Base-by-base conservation (phyloP, 2,797 vertebrate species). In the Poeciliopsis infans region DNA sequence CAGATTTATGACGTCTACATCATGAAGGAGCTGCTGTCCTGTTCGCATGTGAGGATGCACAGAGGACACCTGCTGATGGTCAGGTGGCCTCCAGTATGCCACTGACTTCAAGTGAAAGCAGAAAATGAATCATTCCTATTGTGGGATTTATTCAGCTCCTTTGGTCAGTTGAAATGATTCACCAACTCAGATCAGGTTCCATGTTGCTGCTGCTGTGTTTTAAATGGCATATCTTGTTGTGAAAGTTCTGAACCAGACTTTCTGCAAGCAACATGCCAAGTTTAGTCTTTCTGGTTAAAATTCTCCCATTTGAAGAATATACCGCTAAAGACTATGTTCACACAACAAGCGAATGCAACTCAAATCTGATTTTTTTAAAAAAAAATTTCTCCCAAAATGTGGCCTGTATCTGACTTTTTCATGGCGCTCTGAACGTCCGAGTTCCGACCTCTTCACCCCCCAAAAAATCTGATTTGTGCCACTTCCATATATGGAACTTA, bases 11-110 rank as follows among this genome's bases (percentile, higher is more conserved):
- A 99, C 69, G 95, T 95, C 4, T 98, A 97, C 91, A 97, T 99
- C 88, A 99, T 99, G 98, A 98, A 98, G 95, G 98, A 99, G 94
- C 96, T 99, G 18, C 97, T 99, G 33, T 98, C 97, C 33, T 98
- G 97, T 88, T 98, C 98, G 3, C 98, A 99, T 0, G 98, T 99
- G 92, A 91, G 97, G 25, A 39, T 4, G 20, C 79, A 36, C 74
- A 66, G 43, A 55, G n/a, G 53, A 61, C 77, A 76, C 79, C 74
- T 74, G 75, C n/a, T 59, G 57, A 10, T 49, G 49, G 6, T 66
- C 46, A 51, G 45, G 8, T 12, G 33, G 46, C 72, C 36, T 33
- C 25, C 72, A 47, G 1, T 12, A 12, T 20, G 6, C 45, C 2
- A 12, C 31, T 49, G 18, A 36, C 13, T 28, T 59, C 28, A 59